Conservation (phyloP, 2,797 vertebrate species). For the Podarcis siculus region DNA sequence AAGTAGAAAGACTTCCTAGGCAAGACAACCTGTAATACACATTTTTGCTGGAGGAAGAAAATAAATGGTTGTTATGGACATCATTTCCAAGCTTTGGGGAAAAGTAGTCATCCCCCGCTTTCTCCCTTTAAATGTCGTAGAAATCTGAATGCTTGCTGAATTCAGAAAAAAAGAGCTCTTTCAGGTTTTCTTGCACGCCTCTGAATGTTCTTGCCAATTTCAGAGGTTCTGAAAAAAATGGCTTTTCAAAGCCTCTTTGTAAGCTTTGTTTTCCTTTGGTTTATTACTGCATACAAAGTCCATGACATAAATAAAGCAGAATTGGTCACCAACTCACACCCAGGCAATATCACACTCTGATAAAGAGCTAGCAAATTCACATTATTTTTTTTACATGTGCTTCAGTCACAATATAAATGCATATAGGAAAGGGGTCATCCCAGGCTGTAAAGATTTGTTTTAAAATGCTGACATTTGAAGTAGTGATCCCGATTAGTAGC, state of each 20-base stretch:
- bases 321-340: neutral
- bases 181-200: neutral
- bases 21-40: neutral
- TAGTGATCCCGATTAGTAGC: neutral
- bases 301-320: neutral
- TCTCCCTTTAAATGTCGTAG: neutral
- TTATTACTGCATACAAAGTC: neutral
- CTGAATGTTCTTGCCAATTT: constrained; percentile 3
- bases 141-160: neutral
- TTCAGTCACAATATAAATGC: neutral
- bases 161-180: neutral
- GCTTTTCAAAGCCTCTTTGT: constrained; percentile 23
- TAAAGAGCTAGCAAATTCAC: neutral
- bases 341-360: neutral
- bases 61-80: neutral
- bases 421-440: neutral
- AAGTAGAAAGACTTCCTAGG: neutral
- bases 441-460: neutral
- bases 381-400: neutral
- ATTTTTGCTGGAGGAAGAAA: neutral
- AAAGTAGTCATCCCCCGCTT: too few relatives aligned
- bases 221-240: neutral
- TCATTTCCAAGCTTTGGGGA: neutral
- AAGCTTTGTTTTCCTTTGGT: neutral
- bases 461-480: neutral